phyloP scores from a whole-genome alignment of 2,113 vertebrate species.

The Tachycineta bicolor region DNA sequence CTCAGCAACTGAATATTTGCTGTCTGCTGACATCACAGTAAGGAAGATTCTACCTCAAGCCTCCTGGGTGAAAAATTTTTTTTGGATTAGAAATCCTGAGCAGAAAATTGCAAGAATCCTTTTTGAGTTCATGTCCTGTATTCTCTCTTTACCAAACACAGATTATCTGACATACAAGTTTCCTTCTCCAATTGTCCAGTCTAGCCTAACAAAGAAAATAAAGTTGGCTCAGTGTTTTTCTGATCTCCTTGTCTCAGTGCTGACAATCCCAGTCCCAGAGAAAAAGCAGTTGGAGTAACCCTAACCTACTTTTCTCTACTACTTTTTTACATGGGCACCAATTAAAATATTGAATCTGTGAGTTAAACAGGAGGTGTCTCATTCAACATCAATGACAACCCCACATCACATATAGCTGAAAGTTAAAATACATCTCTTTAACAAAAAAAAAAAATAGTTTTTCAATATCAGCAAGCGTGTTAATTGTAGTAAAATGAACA shows the following conservation, averaged over 20 bases:
- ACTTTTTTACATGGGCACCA: slow-evolving; percentile 58
- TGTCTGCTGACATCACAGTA: not conserved
- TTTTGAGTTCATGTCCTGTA: not conserved
- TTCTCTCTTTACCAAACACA: not conserved
- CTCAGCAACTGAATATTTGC: not conserved
- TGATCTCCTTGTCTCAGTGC: not conserved
- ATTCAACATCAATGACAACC: slow-evolving; percentile 63
- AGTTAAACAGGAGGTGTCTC: slow-evolving; percentile 69
- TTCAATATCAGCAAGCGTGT: slow-evolving; percentile 73
- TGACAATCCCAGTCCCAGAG: not conserved
- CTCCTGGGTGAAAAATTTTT: not conserved
- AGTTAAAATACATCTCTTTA: slow-evolving; percentile 63
- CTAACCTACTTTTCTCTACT: slow-evolving; percentile 64
- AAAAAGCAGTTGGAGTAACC: slow-evolving; percentile 10
- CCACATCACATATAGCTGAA: slow-evolving; percentile 58
- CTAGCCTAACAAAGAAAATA: slow-evolving; percentile 33
- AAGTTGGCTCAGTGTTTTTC: not conserved
- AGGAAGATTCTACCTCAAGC: not conserved
- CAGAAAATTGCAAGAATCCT: not conserved
- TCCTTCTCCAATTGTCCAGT: not conserved
- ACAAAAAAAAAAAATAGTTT: slow-evolving; percentile 40
- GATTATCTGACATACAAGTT: not conserved
- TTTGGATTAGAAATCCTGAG: not conserved
- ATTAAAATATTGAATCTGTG: slow-evolving; percentile 67
- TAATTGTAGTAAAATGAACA: slow-evolving; percentile 82